Evolutionary conservation across 2,888 invertebrate genomes (phyloP), one percentile per base, ranked within the genome.

Genomic region (Calephelis perditalis): DNA sequence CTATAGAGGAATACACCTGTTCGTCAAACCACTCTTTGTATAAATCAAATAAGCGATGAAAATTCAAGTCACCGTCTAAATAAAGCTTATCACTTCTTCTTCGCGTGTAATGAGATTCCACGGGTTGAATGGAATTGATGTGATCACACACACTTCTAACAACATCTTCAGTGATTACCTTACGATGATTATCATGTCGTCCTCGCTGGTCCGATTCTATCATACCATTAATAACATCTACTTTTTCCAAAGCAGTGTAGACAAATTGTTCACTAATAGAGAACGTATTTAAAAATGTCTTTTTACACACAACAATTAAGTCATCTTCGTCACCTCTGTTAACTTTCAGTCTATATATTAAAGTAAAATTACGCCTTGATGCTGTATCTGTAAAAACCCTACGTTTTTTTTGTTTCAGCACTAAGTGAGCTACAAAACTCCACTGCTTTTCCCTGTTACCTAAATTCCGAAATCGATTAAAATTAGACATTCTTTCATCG

Each of bases 121-220:
- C 65, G 40, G 65, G 63, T 26, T 57, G 56, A 11, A 67, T 60
- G 5, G 52, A 57, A 15, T 15, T 45, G 10, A 67, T 56, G 44
- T 67, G 65, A 57, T 67, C 65, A 59, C 62, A 62, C 8, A 65
- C 65, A 57, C 63, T 64, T 59, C 60, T 59, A n/a, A 46, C 59
- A 15, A 62, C 56, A n/a, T 57, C 56, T 46, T 58, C 46, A 12
- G 47, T 58, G 43, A 56, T 49, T 47, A 43, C 11, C n/a, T 47
- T 55, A n/a, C 26, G 52, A 56, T 58, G 46, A 46, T 46, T 46
- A 46, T 46, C 46, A 46, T n/a, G 46, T 12, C n/a, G 46, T 46
- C 46, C 6, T 46, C 46, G 46, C 46, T 46, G n/a, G 46, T 46
- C 46, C 6, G 12, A n/a, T 46, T 46, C 46, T 46, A 46, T 46